These are phyloP conservation scores for Chionis minor DNA, from an alignment of 2,113 vertebrate genomes.

Conservation along the genomic window DNA sequence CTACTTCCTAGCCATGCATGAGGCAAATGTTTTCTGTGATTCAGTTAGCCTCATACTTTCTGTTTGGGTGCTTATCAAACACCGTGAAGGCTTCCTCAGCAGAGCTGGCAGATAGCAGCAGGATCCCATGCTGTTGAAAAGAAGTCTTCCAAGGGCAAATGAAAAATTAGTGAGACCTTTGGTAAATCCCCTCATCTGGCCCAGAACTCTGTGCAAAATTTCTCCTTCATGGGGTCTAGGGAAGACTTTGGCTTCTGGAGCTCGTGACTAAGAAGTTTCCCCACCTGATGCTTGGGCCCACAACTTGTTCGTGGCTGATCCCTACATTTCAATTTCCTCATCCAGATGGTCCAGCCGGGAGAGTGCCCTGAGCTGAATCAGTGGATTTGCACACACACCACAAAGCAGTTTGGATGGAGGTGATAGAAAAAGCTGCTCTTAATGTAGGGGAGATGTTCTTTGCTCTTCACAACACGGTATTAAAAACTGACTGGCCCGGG, in stretches of 20 bases:
- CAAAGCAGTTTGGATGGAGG: not conserved
- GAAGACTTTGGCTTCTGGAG: not conserved
- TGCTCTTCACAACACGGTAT: fast-evolving
- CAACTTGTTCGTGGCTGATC: not conserved
- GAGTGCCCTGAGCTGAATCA: not conserved
- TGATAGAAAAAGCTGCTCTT: fast-evolving
- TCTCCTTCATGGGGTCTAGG: not conserved
- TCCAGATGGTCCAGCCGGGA: not conserved
- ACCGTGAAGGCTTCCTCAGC: not conserved
- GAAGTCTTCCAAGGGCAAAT: not conserved
- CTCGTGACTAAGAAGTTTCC: not conserved
- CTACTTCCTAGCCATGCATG: not conserved
- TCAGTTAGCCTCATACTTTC: not conserved
- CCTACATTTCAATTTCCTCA: not conserved
- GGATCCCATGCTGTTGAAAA: not conserved
- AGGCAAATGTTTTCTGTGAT: not conserved
- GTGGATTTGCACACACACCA: not conserved
- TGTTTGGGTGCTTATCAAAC: not conserved
- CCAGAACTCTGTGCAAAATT: not conserved
- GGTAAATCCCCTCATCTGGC: not conserved
- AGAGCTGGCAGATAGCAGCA: not conserved
- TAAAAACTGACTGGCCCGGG: not conserved
- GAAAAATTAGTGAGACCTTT: not conserved
- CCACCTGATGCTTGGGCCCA: not conserved
- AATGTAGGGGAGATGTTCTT: not conserved